Percentiles rank a stretch among this genome's conserved stretches.
Conservation (phyloP, 2,888 invertebrate genomes). For the Lasioglossum zephyrum region DNA sequence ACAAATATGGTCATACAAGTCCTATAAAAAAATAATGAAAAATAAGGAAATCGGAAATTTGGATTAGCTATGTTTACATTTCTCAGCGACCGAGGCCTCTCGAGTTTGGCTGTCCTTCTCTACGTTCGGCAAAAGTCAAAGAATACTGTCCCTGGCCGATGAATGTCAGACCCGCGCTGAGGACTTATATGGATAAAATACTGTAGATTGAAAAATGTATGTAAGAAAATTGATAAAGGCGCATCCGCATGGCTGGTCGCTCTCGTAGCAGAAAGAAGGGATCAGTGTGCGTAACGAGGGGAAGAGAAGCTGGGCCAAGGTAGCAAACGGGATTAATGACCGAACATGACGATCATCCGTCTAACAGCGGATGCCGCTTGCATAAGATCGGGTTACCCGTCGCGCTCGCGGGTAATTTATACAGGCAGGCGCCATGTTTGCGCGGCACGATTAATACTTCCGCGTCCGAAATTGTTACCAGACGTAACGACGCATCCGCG, state of each 20-base stretch:
- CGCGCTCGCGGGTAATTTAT: slow-evolving; percentile 53
- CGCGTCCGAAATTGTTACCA: slow-evolving; percentile 69
- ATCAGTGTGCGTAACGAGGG: neutral
- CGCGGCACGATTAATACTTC: slow-evolving; percentile 68
- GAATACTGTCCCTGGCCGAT: too few relatives aligned
- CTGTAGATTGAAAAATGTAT: neutral
- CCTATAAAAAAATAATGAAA: too few relatives aligned
- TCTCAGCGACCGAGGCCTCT: too few relatives aligned
- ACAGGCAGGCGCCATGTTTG: slow-evolving; percentile 53
- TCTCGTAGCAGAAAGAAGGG: neutral
- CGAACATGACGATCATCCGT: slow-evolving; percentile 27
- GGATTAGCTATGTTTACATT: too few relatives aligned
- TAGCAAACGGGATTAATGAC: slow-evolving; percentile 45
- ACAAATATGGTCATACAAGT: too few relatives aligned
- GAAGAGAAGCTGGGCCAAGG: neutral
- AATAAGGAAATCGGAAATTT: too few relatives aligned
- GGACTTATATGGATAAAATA: too few relatives aligned
- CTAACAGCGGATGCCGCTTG: slow-evolving; percentile 38
- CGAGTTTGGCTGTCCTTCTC: too few relatives aligned
- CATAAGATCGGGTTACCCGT: slow-evolving; percentile 49
- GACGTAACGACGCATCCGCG: slow-evolving; percentile 58
- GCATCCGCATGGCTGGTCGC: neutral
- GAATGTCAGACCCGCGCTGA: too few relatives aligned
- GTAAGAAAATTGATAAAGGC: neutral
- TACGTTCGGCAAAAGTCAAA: too few relatives aligned